A percentile compares a stretch with the other conserved stretches of the same genome.
Conservation (phyloP, 2,797 vertebrate genomes). For the Schizopygopsis malacanthus region DNA sequence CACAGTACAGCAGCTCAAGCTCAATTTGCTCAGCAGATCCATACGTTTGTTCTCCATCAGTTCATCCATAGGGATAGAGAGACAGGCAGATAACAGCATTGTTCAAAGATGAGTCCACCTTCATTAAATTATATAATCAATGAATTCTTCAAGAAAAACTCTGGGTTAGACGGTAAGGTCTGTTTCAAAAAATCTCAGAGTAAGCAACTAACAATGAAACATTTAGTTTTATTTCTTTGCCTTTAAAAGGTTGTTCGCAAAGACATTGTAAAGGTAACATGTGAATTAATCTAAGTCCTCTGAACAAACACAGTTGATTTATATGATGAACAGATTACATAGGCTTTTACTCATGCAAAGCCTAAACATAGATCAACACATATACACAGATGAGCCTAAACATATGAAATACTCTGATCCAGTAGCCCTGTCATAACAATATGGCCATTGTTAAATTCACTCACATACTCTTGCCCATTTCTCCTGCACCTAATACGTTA, state of each 20-base stretch:
- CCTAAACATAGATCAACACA: background rate
- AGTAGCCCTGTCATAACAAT: background rate
- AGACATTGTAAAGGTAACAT: background rate
- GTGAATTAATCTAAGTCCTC: background rate
- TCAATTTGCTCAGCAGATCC: background rate
- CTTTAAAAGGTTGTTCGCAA: background rate
- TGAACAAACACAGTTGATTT: background rate
- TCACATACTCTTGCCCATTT: background rate
- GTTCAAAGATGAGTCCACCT: background rate
- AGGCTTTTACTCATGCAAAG: background rate
- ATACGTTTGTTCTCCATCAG: background rate
- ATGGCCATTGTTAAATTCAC: background rate
- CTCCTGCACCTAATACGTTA: background rate
- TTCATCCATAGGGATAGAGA: background rate
- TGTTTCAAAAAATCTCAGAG: background rate
- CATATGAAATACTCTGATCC: background rate
- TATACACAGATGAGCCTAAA: background rate
- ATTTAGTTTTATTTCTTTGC: no score
- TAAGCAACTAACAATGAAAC: background rate
- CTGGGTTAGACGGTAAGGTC: background rate
- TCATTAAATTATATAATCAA: background rate
- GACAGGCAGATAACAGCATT: background rate
- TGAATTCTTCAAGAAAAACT: background rate
- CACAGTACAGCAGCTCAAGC: background rate
- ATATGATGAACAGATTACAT: background rate